Percentiles rank a stretch among this genome's conserved stretches.
Evolutionary conservation across 92 coral and sea anemone species (phyloP).

Genomic region (Actinostola sp.): DNA sequence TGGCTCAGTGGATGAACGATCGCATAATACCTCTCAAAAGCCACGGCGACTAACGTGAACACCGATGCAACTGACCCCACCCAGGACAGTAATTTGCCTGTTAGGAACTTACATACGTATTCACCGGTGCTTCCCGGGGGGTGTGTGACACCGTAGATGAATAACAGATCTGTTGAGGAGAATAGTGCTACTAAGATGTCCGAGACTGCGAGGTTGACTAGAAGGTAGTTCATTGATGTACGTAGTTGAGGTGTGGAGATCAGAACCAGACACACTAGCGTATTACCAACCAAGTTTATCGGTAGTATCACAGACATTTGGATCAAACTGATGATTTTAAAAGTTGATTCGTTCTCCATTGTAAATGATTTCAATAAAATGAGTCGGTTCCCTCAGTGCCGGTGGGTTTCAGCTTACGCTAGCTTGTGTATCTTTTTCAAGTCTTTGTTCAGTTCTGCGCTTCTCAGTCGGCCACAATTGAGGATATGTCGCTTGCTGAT

Average conservation of each 20-base stretch:
- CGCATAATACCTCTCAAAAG: conserved; percentile 59
- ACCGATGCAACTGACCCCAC: conserved; percentile 64
- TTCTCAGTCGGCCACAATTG: too few species aligned
- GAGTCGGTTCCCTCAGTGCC: too few species aligned
- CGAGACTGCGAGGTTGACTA: conserved; percentile 58
- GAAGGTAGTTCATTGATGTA: conserved; percentile 58
- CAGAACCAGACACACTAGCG: conserved; percentile 39
- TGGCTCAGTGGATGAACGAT: conserved; percentile 37
- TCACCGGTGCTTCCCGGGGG: conserved; percentile 53
- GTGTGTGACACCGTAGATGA: conserved; percentile 44
- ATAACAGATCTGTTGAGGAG: conserved; percentile 49
- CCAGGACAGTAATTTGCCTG: conserved; percentile 52
- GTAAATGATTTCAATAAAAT: too few species aligned
- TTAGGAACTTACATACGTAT: conserved; percentile 51
- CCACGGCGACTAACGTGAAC: conserved; percentile 50
- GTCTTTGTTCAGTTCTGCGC: too few species aligned
- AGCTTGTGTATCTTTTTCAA: too few species aligned
- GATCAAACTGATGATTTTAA: conserved; percentile 37
- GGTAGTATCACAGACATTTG: conserved; percentile 48
- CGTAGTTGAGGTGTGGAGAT: conserved; percentile 27
- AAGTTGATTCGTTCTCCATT: conserved; percentile 18
- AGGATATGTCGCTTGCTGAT: too few species aligned
- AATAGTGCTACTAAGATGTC: conserved; percentile 58
- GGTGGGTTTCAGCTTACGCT: too few species aligned
- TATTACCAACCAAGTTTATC: conserved; percentile 48